Conservation (phyloP, 2,888 invertebrate genomes). For the Eudasyphora cyanicolor region DNA sequence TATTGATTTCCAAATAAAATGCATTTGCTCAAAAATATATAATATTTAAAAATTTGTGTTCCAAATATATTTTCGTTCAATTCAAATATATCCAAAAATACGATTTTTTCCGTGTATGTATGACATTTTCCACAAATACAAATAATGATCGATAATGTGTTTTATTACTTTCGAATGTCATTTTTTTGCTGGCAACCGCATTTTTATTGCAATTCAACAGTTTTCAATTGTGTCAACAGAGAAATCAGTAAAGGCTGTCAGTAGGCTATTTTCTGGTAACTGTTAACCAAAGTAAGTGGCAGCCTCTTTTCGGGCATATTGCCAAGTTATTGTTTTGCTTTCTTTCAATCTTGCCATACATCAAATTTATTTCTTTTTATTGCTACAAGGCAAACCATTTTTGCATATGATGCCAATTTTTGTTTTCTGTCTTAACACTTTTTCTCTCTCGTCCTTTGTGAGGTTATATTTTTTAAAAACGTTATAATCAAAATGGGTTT, state of each 20-base stretch:
- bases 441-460: not conserved
- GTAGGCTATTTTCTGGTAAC: not conserved
- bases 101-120: too few species aligned
- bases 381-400: constrained; percentile 37
- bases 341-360: not conserved
- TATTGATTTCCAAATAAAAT: too few species aligned
- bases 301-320: not conserved
- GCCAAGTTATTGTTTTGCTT: constrained; percentile 23
- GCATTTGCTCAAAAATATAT: too few species aligned
- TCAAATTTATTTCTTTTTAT: constrained; percentile 6
- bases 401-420: constrained; percentile 42
- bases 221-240: constrained; percentile 39
- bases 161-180: constrained; percentile 2
- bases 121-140: too few species aligned
- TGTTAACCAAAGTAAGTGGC: constrained; percentile 25
- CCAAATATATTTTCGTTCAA: too few species aligned
- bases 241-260: not conserved
- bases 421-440: constrained; percentile 25
- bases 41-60: too few species aligned
- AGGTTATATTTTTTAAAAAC: too few species aligned
- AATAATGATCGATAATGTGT: not conserved
- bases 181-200: not conserved
- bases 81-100: too few species aligned
- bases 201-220: constrained; percentile 57
- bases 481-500: constrained; percentile 9